Conservation (phyloP, 2,888 invertebrate genomes). For the Ormia ochracea region DNA sequence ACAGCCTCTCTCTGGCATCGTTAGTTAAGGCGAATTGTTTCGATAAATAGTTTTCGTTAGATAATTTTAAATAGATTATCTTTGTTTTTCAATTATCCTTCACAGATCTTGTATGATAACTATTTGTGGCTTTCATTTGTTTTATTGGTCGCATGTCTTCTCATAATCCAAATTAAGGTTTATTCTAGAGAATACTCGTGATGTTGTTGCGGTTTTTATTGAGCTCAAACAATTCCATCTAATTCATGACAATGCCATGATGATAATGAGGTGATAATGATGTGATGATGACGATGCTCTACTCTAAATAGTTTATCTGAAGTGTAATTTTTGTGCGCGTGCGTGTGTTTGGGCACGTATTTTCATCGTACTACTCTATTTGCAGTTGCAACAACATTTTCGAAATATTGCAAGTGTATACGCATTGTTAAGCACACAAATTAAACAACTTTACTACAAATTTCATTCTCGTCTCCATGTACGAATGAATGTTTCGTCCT, state of each 20-base stretch:
- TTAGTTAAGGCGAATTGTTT: too few species aligned
- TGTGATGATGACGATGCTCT: too few species aligned
- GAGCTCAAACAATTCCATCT: not conserved
- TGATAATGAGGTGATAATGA: too few species aligned
- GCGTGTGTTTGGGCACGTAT: too few species aligned
- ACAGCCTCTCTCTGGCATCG: too few species aligned
- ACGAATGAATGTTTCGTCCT: not conserved
- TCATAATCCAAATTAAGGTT: not conserved
- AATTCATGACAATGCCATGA: not conserved
- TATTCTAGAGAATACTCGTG: not conserved
- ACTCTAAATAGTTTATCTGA: constrained; percentile 27
- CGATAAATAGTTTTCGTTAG: too few species aligned
- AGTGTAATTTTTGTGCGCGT: too few species aligned
- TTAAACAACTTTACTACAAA: not conserved
- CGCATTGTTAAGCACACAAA: constrained; percentile 34
- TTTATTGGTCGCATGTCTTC: not conserved
- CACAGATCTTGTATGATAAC: not conserved
- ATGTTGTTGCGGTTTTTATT: constrained; percentile 13
- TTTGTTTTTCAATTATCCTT: not conserved
- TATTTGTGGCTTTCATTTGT: not conserved
- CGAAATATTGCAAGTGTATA: constrained; percentile 46
- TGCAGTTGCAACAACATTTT: constrained; percentile 39
- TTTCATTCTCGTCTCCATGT: not conserved
- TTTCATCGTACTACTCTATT: too few species aligned
- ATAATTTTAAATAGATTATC: too few species aligned